These are phyloP conservation scores for Naja naja DNA, from an alignment of 2,113 vertebrate species.

Conservation along the genomic window DNA sequence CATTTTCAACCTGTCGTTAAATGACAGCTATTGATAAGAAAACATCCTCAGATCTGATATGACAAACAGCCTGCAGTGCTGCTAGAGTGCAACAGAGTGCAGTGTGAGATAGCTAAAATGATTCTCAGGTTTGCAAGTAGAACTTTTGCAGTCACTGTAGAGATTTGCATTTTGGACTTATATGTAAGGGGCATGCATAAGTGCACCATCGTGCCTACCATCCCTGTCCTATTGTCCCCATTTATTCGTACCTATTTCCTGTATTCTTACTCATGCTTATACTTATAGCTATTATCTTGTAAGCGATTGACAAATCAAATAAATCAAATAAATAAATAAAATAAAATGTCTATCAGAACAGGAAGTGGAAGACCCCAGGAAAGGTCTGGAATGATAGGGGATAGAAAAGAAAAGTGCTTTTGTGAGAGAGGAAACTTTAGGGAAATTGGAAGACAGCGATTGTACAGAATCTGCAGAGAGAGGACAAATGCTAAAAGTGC, in stretches of 20 bases:
- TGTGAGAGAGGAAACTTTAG: not conserved
- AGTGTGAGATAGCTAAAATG: not conserved
- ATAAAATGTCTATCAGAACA: not conserved
- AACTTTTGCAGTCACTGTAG: not conserved
- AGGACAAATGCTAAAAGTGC: not conserved
- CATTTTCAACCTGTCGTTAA: not conserved
- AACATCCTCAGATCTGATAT: not conserved
- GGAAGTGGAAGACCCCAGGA: not conserved
- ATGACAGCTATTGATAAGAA: not conserved
- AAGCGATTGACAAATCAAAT: no score
- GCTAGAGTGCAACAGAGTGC: not conserved
- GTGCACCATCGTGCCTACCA: no score
- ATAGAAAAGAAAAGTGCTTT: not conserved
- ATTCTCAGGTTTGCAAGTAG: accelerated
- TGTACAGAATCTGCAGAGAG: not conserved
- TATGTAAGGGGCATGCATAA: no score
- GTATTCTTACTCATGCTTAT: no score
- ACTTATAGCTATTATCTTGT: no score
- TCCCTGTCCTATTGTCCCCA: no score
- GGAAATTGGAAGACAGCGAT: not conserved
- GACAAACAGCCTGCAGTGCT: not conserved
- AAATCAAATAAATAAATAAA: no score
- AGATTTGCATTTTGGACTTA: not conserved
- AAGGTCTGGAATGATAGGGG: not conserved
- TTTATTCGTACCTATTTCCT: no score